Conservation (phyloP, 2,797 vertebrate genomes). For the Discoglossus pictus region DNA sequence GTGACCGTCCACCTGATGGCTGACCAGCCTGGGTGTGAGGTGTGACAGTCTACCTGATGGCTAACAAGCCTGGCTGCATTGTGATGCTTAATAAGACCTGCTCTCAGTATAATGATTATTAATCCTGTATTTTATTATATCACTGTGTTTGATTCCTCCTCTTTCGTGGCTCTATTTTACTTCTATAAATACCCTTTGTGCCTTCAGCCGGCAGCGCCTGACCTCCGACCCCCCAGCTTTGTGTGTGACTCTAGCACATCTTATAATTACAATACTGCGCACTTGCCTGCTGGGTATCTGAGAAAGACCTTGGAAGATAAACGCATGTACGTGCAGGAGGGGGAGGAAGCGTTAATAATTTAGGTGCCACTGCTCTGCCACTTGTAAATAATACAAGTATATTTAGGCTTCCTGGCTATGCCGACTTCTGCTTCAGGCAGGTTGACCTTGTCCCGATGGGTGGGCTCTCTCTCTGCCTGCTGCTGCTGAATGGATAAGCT, state of each 20-base stretch:
- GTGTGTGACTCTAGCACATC: background rate
- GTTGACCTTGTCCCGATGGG: conserved; percentile 14
- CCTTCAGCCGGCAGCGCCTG: background rate
- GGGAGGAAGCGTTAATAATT: conserved; percentile 33
- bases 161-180: background rate
- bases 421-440: background rate
- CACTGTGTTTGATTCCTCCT: background rate
- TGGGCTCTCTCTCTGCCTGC: too few species aligned
- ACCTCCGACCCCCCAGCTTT: background rate
- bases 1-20: too few species aligned
- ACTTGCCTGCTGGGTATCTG: conserved; percentile 6
- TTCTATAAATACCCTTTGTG: too few species aligned
- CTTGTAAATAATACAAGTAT: conserved; percentile 33
- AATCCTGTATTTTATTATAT: background rate
- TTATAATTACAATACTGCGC: background rate
- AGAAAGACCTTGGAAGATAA: conserved; percentile 16
- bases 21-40: conserved; percentile 7
- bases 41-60: conserved; percentile 13
- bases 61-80: background rate
- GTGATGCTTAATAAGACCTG: background rate
- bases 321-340: background rate
- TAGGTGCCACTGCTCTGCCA: conserved; percentile 12
- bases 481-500: too few species aligned
- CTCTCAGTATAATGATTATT: background rate
- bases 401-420: conserved; percentile 18